Evolutionary conservation across 2,113 vertebrate genomes (phyloP).

Genomic region (Dermatemys mawii): DNA sequence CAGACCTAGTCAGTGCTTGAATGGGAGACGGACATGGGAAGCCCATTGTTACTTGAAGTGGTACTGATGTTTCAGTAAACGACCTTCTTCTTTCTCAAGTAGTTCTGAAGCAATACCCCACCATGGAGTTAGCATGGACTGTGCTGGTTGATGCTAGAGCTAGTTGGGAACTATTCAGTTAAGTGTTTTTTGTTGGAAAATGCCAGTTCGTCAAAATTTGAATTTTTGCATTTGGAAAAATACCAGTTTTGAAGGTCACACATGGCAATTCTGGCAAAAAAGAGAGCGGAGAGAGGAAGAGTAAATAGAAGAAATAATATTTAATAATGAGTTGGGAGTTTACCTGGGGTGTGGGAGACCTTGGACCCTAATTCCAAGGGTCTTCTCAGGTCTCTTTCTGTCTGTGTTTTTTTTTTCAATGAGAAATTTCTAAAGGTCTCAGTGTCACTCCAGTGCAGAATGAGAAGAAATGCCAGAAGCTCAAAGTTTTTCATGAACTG

Average conservation of each 20-base stretch:
- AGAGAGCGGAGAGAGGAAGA: too few species aligned
- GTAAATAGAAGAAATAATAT: neutral
- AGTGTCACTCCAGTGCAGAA: neutral
- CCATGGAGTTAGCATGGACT: neutral
- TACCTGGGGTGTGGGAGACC: neutral
- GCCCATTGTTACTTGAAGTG: conserved; percentile 37
- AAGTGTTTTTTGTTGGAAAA: neutral
- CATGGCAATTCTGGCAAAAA: neutral
- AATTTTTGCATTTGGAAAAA: neutral
- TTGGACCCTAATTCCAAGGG: too few species aligned
- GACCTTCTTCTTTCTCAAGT: conserved; percentile 36
- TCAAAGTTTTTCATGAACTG: neutral
- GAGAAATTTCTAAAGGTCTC: neutral
- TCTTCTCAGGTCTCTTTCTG: neutral
- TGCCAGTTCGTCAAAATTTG: neutral
- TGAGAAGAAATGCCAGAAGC: neutral
- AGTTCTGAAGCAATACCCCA: conserved; percentile 25
- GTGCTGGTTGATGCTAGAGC: neutral
- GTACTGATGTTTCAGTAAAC: neutral
- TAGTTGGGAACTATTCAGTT: neutral
- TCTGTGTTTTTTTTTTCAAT: neutral
- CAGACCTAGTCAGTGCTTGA: neutral
- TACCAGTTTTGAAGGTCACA: neutral
- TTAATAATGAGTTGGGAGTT: neutral
- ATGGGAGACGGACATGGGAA: neutral